Evolutionary conservation across 2,888 invertebrate species (phyloP), one percentile per base, ranked within the genome.

Genomic region (Lithosia quadra): DNA sequence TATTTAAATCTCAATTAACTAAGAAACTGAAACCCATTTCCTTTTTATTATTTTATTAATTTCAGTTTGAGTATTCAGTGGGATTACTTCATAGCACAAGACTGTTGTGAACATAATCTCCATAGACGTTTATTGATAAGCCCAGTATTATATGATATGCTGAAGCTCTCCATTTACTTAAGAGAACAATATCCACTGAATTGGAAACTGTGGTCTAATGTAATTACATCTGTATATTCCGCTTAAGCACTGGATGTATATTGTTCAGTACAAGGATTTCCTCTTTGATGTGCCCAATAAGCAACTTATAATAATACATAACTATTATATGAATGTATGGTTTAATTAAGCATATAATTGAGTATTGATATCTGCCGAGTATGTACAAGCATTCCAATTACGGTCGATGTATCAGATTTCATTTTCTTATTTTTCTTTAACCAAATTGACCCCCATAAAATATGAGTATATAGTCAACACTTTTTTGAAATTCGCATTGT

Each of bases 171-270:
- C 60, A 77, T 76, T 77, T 76, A 75, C 69, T 71, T 68, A 83
- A 78, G 78, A 69, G 71, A 73, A 77, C 72, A 70, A 74, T 77
- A 78, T 69, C 62, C 68, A 64, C 68, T 71, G 70, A 78, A 74
- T 73, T 65, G n/a, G 62, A 64, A 67, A 74, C 68, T 74, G 69
- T 70, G 71, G 72, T 75, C 39, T 74, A 69, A 74, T 71, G 68
- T 75, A 79, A 81, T 79, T 76, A 78, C 68, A 65, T 71, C 57
- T 59, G 57, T 76, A 72, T 75, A 76, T 74, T 78, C 67, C 71
- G 65, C 67, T 71, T 71, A 74, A 69, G 55, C 65, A 64, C 59
- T 72, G 76, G 68, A 80, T 77, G 57, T 67, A 65, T 70, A 72
- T 74, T 62, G 70, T 72, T 64, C 55, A 57, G 68, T 71, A 79